A percentile compares a stretch with the other conserved stretches of the same genome.
Evolutionary conservation across 2,888 invertebrate species (phyloP).

Genomic region (Caenorhabditis imperialis): DNA sequence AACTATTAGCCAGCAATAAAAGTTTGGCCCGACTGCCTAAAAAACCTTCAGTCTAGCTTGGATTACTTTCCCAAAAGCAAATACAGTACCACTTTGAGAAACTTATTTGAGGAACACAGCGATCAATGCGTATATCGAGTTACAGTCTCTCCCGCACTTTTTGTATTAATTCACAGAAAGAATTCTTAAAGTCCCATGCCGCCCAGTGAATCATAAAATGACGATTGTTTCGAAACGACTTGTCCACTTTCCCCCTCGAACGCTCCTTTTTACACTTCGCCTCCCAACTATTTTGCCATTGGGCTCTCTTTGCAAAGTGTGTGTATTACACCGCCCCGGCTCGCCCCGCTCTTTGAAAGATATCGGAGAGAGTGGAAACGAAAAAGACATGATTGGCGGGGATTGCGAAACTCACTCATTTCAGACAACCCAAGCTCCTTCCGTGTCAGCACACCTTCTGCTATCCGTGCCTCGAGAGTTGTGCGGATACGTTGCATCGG

Average conservation of each 20-base stretch:
- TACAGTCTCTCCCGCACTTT: too few relatives aligned
- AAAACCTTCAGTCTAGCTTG: too few relatives aligned
- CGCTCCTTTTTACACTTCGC: slow-evolving; percentile 10
- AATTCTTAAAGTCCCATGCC: too few relatives aligned
- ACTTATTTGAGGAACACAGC: too few relatives aligned
- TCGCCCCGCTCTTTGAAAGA: slow-evolving; percentile 31
- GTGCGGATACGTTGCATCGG: slow-evolving; percentile 79
- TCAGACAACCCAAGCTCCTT: slow-evolving; percentile 87
- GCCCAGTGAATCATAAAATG: background rate
- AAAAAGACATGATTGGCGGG: background rate
- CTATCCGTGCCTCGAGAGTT: slow-evolving; percentile 94
- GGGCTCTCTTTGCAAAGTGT: slow-evolving; percentile 19
- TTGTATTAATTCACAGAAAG: too few relatives aligned
- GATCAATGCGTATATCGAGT: too few relatives aligned
- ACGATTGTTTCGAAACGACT: slow-evolving; percentile 37
- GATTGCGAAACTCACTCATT: slow-evolving; percentile 45
- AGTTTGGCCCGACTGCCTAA: too few relatives aligned
- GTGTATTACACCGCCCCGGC: slow-evolving; percentile 40
- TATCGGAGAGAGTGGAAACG: slow-evolving; percentile 5
- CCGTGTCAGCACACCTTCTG: slow-evolving; percentile 95
- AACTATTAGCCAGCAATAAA: too few relatives aligned
- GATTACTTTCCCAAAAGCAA: too few relatives aligned
- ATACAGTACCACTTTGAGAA: too few relatives aligned
- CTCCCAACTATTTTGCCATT: slow-evolving; percentile 43
- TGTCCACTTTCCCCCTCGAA: background rate